Evolutionary conservation across 2,797 vertebrate genomes (phyloP), one percentile per base, ranked within the genome.

Genomic region (Girardinus metallicus): DNA sequence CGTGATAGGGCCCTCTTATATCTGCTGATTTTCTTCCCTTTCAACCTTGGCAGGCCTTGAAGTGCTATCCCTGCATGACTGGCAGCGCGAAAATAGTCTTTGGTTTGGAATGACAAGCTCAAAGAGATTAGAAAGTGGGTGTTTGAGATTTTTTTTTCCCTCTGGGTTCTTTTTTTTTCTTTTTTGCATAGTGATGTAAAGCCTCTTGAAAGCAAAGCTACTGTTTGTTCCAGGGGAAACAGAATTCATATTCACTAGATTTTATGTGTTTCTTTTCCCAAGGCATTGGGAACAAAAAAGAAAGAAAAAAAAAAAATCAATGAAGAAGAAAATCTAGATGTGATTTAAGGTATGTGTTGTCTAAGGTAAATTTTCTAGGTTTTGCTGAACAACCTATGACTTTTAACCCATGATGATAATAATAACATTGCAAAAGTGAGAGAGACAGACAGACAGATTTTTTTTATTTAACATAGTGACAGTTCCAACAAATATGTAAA

Each of bases 41-140:
- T 84, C 86, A 90, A 91, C 92, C 91, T 91, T 89, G 89, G 77
- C 78, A 83, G 86, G 90, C 87, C 88, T 91, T 93, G 89, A 91
- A 85, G 85, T 73, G 13, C 78, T 77, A 64, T 76, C 78, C 74
- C 74, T 78, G 83, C 83, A 62, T 90, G 89, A 92, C 86, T 89
- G 88, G 87, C 87, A 89, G 92, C 80, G 75, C 82, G 82, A 90
- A 92, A 92, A 91, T 77, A 84, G 82, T 85, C 81, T 86, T 85
- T 88, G 80, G 90, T 89, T 87, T 73, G 68, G 75, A 64, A 80
- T 80, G 89, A 81, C 87, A 74, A 75, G 73, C 75, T 87, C 64
- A 83, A 74, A 85, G 76, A 74, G 79, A 86, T 47, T 80, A 78
- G 62, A 73, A 83, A 85, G 86, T 89, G 87, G 84, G 82, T 72